Base-by-base conservation (phyloP, 2,113 vertebrate species). In the Geococcyx californianus region DNA sequence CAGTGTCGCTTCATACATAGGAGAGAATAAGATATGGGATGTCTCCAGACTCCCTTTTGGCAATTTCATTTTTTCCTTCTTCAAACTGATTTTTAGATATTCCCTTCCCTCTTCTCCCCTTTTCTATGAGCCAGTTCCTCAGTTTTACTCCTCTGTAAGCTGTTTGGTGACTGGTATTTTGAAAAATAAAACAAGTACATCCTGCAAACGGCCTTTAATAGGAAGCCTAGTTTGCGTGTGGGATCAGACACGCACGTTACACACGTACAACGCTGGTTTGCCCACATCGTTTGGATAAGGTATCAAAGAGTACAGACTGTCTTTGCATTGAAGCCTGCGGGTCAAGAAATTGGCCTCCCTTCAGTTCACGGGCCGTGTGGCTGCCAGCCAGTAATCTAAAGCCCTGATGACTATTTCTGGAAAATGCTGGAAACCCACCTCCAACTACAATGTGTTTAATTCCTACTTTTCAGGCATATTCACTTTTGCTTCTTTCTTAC, bases 371-470 rank as follows among this genome's bases (percentile, higher is more conserved):
- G 93, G 81, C 69, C 3, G 2, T 6, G 3, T 91, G 94, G 92
- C 78, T 90, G 81, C 82, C 91, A 89, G 89, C 91, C 94, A 94
- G 87, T 84, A 89, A 97, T 93, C 89, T 66, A 90, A 96, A 95
- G 94, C 89, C 91, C 93, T 85, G 89, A 89, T 36, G 54, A 44
- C 66, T 80, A 49, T 58, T 94, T 94, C 89, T 95, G 95, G 81
- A 95, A 91, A 91, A 82, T 10, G 47, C 87, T 96, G 87, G 75
- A 90, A 95, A 87, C 45, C 24, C 67, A 88, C 33, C 72, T 85
- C 91, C 20, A n/a, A 79, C 47, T 92, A 78, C 86, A 67, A 67
- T 60, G 80, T 40, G 40, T 62, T 79, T 72, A 55, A 85, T 95
- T 85, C 84, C 84, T 83, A 1, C 3, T 78, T 92, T 92, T 79